Percentiles rank a stretch among this genome's conserved stretches.
phyloP scores from a whole-genome alignment of 1,140 invertebrate genomes.

The Calephelis virginiensis region DNA sequence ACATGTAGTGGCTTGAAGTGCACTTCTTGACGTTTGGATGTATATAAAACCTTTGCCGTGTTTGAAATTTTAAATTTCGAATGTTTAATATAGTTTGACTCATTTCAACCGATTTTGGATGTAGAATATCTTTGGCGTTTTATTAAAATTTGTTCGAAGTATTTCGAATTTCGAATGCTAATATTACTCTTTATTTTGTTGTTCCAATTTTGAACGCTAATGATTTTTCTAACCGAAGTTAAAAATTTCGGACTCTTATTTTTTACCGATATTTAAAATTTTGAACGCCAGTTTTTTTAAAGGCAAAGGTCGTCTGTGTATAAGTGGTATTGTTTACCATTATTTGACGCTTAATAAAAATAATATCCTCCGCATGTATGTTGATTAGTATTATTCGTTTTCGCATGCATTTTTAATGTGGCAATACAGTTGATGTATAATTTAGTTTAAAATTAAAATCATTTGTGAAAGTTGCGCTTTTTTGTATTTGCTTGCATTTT shows the following conservation, averaged over 20 bases:
- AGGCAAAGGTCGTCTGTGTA: conserved; percentile 10
- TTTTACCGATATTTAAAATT: neutral
- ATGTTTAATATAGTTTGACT: too few relatives aligned
- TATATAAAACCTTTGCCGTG: conserved; percentile 17
- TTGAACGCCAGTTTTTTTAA: conserved; percentile 14
- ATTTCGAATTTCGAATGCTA: too few relatives aligned
- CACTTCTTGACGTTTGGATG: conserved; percentile 47
- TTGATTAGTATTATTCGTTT: conserved; percentile 22
- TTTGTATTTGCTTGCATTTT: neutral
- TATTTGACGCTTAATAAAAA: conserved; percentile 25
- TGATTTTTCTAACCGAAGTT: neutral
- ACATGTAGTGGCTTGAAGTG: conserved; percentile 55
- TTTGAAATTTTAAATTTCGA: conserved; percentile 14
- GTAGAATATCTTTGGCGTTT: too few relatives aligned
- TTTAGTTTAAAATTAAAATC: conserved; percentile 6
- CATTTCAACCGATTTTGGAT: too few relatives aligned
- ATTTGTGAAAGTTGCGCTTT: conserved; percentile 10
- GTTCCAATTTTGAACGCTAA: neutral
- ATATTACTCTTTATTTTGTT: neutral
- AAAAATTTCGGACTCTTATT: neutral
- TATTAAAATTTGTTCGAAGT: too few relatives aligned
- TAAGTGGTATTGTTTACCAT: conserved; percentile 23
- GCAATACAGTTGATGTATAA: conserved; percentile 22
- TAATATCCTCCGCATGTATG: conserved; percentile 23
- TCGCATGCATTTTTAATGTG: conserved; percentile 20